phyloP scores from a whole-genome alignment of 2,888 invertebrate species.

The Drosophila anceps region DNA sequence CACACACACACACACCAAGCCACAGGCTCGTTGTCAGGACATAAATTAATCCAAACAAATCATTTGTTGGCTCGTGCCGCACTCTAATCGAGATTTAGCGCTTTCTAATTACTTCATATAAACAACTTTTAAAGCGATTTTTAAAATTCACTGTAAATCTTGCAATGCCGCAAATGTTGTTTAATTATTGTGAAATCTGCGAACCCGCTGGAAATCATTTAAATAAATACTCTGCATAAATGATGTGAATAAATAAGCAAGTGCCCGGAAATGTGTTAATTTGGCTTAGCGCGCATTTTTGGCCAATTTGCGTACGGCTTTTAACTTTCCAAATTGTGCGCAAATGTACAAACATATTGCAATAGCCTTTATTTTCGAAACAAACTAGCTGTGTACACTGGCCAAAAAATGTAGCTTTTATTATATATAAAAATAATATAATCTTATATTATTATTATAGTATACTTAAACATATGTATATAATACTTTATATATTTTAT shows the following conservation, averaged over 20 bases:
- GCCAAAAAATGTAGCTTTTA: background rate
- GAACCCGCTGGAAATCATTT: conserved; percentile 25
- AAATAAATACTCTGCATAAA: conserved; percentile 59
- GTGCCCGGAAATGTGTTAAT: conserved; percentile 68
- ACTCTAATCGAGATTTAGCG: conserved; percentile 39
- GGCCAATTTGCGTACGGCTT: conserved; percentile 22
- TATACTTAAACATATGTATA: too few species aligned
- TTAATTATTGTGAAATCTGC: conserved; percentile 48
- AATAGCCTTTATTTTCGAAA: background rate
- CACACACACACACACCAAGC: conserved; percentile 5
- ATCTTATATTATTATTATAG: background rate
- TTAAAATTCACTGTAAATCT: conserved; percentile 8
- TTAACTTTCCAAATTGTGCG: conserved; percentile 67
- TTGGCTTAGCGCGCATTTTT: conserved; percentile 47
- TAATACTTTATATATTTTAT: too few species aligned
- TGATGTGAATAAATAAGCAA: conserved; percentile 58
- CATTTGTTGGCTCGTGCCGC: conserved; percentile 30
- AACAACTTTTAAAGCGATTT: conserved; percentile 1
- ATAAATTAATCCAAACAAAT: conserved; percentile 46
- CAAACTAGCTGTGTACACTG: conserved; percentile 2
- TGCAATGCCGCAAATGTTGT: background rate
- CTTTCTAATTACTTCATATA: conserved; percentile 25
- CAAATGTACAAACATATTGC: conserved; percentile 5
- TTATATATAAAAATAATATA: background rate
- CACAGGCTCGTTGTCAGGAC: conserved; percentile 13